Base-by-base conservation (phyloP, 2,113 vertebrate genomes). In the Chaenocephalus aceratus region DNA sequence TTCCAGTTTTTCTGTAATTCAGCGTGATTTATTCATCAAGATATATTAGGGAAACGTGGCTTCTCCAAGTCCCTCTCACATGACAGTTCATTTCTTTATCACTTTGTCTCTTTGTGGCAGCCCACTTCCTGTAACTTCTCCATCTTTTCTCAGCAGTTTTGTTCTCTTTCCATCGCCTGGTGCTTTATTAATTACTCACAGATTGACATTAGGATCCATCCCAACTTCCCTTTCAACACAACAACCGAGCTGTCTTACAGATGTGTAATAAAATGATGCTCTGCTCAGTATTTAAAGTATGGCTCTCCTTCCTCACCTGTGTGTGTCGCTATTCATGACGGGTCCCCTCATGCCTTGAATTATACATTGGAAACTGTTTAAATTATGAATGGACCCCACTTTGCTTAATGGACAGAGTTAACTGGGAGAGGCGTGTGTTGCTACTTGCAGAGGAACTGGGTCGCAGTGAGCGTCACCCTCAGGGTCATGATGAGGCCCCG, bases 401-500 rank as follows among this genome's bases (percentile, higher is more conserved):
- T 94, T 94, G 89, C 89, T 87, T 94, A 92, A 95, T 94, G 93
- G 92, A 88, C 77, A 77, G 88, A 88, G 90, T 93, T 92, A 92
- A 92, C 91, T 79, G 86, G 77, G 79, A 88, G 87, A 73, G 52
- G 66, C 56, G 64, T 80, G 65, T 26, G 21, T 78, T 87, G 65
- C 72, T 86, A 36, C 62, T 86, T 72, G 65, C 69, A 26, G 67
- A 56, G 62, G 65, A 91, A 92, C 72, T 80, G 75, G 88, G 86
- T 87, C 53, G 70, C 84, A 72, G 67, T 85, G 88, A 86, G 75
- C 56, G 48, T 59, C 72, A 10, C 68, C 79, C 69, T 13, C 6
- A 46, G 68, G 89, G 91, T 92, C 82, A 87, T n/a, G 70, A 85
- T 63, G 79, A 86, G 75, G 77, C 84, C 67, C 14, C 67, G 84